Base-by-base conservation (phyloP, 2,888 invertebrate species). In the Nomada fabriciana region DNA sequence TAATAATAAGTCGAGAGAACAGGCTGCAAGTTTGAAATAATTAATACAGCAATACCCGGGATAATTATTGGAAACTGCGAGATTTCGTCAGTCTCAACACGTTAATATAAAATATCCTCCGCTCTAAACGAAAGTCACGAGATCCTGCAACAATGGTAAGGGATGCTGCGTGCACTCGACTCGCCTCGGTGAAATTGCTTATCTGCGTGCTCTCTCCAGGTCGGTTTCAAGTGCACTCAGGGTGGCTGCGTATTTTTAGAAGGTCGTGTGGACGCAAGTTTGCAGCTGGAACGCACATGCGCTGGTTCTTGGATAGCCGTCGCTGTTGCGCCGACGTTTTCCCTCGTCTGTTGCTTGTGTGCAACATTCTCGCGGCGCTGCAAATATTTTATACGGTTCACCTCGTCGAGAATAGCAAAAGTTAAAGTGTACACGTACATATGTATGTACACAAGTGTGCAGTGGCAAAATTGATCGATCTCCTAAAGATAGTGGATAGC, bases 211-310 rank as follows among this genome's bases (percentile, higher is more conserved):
- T 69, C 76, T 69, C 65, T 63, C 70, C 53, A 29, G 20, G 71
- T 76, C 81, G 83, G 85, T 89, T 90, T 90, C 90, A 90, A 90
- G 90, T 88, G 88, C 88, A 89, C 80, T 87, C 80, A 82, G 84
- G 82, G 83, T 87, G 88, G 87, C 82, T 77, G 76, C 84, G 87
- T 92, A 92, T 92, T 92, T 92, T 92, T 92, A 92, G 92, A 91
- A 88, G 76, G 84, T 87, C 85, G 85, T 77, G 76, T 80, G 80
- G 75, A 76, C 70, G 78, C 84, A 86, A 87, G 89, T 89, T 36
- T 88, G 88, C 91, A 91, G 90, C 90, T 92, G 90, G 87, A 85
- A 81, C 82, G 90, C 92, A 91, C 91, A 92, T 92, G 92, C 92
- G 91, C 89, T 79, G 25, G 55, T 47, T n/a, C n/a, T 10, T 7